These are phyloP conservation scores for Nesogale talazaci DNA, from an alignment of 2,113 vertebrate genomes.

Conservation along the genomic window DNA sequence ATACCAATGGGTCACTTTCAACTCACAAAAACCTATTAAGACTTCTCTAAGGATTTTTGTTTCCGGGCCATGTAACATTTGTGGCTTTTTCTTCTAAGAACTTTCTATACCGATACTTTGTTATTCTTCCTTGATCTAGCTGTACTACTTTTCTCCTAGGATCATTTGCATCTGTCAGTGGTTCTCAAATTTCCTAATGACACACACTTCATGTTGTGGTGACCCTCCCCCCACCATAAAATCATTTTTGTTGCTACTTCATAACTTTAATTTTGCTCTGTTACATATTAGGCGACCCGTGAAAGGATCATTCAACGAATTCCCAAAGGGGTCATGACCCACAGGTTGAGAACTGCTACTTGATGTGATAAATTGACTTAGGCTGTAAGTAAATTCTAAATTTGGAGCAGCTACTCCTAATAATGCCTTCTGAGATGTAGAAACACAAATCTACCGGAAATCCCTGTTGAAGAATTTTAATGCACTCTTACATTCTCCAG, in stretches of 20 bases:
- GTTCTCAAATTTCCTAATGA: too few relatives aligned
- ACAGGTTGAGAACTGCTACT: too few relatives aligned
- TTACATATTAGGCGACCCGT: too few relatives aligned
- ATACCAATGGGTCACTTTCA: too few relatives aligned
- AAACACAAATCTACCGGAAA: constrained; percentile 21
- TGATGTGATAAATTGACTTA: not conserved
- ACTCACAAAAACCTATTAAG: not conserved
- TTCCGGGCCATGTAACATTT: not conserved
- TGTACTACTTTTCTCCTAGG: too few relatives aligned
- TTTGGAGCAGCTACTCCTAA: constrained; percentile 28
- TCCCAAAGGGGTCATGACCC: too few relatives aligned
- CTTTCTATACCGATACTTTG: not conserved
- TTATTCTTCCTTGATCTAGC: not conserved
- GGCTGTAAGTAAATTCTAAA: constrained; percentile 36
- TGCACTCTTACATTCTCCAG: not conserved
- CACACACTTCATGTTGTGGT: too few relatives aligned
- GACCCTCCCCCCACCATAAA: too few relatives aligned
- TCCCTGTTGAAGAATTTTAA: not conserved
- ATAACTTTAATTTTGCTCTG: too few relatives aligned
- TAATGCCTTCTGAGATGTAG: not conserved
- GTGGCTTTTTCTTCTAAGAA: not conserved
- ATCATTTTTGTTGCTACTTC: too few relatives aligned
- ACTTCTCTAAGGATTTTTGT: not conserved
- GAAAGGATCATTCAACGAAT: too few relatives aligned
- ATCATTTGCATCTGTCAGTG: too few relatives aligned